These are phyloP conservation scores for Channa striata DNA, from an alignment of 2,797 vertebrate species.

Conservation along the genomic window DNA sequence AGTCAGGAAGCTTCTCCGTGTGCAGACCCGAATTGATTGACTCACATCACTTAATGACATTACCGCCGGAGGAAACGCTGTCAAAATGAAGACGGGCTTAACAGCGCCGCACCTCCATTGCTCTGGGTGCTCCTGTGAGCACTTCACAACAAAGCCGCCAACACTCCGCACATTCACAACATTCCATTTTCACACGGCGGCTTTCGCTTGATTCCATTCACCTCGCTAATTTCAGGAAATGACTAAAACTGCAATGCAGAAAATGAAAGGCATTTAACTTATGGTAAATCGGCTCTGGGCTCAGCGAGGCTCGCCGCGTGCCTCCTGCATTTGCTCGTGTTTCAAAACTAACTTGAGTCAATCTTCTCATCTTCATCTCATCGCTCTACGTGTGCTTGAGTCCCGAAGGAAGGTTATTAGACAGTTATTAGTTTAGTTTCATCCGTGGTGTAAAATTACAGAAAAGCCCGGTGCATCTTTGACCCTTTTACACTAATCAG, in stretches of 20 bases:
- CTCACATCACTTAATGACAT: constrained; percentile 78
- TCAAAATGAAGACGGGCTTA: constrained; percentile 74
- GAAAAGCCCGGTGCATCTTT: constrained; percentile 38
- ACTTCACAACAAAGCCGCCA: constrained; percentile 37
- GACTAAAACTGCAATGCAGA: constrained; percentile 45
- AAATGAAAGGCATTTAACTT: constrained; percentile 43
- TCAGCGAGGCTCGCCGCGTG: constrained; percentile 15
- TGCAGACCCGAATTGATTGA: constrained; percentile 64
- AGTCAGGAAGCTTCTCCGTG: constrained; percentile 59
- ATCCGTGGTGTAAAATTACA: constrained; percentile 28
- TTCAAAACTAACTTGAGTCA: constrained; percentile 22
- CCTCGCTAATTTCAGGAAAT: constrained; percentile 63
- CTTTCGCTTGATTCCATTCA: constrained; percentile 37
- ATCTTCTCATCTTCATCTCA: constrained; percentile 32
- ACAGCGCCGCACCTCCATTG: constrained; percentile 52
- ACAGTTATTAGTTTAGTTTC: constrained; percentile 51
- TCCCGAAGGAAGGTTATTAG: constrained; percentile 34
- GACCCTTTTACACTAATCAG: constrained; percentile 26
- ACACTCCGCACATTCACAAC: constrained; percentile 21
- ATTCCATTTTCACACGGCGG: constrained; percentile 18
- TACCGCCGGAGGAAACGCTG: constrained; percentile 67
- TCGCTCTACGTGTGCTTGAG: neutral
- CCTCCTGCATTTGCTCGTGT: constrained; percentile 14
- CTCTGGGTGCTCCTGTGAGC: constrained; percentile 51
- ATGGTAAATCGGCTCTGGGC: constrained; percentile 20